Evolutionary conservation across 1,140 invertebrate species (phyloP).

Genomic region (Amphibalanus amphitrite): DNA sequence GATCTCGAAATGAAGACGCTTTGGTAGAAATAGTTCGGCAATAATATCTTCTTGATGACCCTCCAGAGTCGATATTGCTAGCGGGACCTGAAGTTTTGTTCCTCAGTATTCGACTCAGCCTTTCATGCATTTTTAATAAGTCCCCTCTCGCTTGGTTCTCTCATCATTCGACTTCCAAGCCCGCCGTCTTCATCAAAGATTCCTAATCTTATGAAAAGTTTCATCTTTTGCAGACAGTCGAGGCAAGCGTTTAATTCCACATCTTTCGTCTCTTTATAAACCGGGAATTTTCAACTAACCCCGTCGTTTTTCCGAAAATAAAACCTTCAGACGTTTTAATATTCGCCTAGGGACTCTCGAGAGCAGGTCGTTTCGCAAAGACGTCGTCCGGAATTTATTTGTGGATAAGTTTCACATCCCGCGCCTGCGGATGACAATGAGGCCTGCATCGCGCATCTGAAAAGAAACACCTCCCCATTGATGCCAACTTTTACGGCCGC

Average conservation of each 20-base stretch:
- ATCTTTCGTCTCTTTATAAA: neutral
- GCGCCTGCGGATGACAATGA: neutral
- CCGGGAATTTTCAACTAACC: neutral
- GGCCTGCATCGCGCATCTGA: neutral
- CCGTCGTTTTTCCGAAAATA: neutral
- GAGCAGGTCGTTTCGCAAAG: neutral
- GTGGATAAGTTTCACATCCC: neutral
- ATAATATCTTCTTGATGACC: too few relatives aligned
- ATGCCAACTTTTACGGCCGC: too few relatives aligned
- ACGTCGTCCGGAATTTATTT: neutral
- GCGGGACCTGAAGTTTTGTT: too few relatives aligned
- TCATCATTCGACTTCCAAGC: constrained; percentile 1
- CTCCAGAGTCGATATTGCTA: too few relatives aligned
- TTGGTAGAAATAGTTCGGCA: too few relatives aligned
- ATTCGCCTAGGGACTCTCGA: neutral
- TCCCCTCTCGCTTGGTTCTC: neutral
- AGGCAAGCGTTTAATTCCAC: neutral
- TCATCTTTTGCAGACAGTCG: neutral
- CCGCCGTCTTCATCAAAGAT: neutral
- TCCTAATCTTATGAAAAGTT: neutral
- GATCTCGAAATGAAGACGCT: too few relatives aligned
- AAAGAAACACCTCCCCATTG: neutral
- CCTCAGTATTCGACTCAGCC: neutral
- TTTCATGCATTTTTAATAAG: neutral
- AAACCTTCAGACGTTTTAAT: neutral